Evolutionary conservation across 2,113 vertebrate genomes (phyloP).

Genomic region (Protobothrops flavoviridis): DNA sequence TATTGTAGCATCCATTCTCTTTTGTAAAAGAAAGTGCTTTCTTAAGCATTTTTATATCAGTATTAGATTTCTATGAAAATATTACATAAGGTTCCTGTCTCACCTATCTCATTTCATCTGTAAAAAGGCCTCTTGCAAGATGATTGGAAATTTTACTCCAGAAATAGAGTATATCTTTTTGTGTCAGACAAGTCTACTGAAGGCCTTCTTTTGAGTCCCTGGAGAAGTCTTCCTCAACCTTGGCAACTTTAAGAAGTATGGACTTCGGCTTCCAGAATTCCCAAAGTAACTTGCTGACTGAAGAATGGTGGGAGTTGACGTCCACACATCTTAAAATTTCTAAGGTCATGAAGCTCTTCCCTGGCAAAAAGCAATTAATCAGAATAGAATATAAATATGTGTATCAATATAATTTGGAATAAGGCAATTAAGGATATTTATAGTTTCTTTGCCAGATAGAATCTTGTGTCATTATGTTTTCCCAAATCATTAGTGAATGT

Average conservation of each 20-base stretch:
- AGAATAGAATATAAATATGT: neutral
- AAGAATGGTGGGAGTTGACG: neutral
- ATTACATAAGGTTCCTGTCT: neutral
- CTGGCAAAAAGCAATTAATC: neutral
- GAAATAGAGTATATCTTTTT: neutral
- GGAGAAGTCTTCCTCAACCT: neutral
- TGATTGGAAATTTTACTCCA: neutral
- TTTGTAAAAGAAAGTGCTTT: neutral
- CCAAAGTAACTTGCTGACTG: neutral
- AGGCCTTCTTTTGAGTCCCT: neutral
- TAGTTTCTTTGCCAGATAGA: neutral
- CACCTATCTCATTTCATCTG: neutral
- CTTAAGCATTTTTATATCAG: neutral
- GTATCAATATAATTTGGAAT: neutral
- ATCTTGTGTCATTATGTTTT: neutral
- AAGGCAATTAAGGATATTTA: neutral
- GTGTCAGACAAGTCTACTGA: neutral
- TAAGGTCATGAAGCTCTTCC: neutral
- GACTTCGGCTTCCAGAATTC: neutral
- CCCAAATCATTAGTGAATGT: neutral
- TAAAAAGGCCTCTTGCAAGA: neutral
- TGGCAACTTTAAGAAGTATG: neutral
- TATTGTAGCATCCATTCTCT: neutral
- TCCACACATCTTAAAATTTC: neutral
- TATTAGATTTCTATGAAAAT: neutral